These are phyloP conservation scores for Erannis defoliaria DNA, from an alignment of 2,888 invertebrate species.

Conservation along the genomic window DNA sequence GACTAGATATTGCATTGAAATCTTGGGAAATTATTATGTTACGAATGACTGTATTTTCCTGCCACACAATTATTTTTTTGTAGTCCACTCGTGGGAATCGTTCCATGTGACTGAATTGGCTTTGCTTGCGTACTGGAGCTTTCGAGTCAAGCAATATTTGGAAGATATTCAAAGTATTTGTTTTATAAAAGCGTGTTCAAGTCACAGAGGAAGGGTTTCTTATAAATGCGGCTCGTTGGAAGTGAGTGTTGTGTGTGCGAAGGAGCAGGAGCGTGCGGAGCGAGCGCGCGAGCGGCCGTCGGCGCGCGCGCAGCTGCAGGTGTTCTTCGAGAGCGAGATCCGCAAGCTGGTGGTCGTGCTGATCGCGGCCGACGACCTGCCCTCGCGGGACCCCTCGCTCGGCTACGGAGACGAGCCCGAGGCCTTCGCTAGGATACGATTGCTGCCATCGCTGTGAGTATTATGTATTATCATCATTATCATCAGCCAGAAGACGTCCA, in stretches of 20 bases:
- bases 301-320: slow-evolving; percentile 94
- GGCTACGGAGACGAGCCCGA: slow-evolving; percentile 93
- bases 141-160: not conserved
- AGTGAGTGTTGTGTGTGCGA: slow-evolving; percentile 47
- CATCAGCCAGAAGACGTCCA: too few species aligned
- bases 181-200: slow-evolving; percentile 1
- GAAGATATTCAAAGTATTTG: not conserved
- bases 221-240: slow-evolving; percentile 36
- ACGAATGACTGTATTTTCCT: slow-evolving; percentile 35
- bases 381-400: slow-evolving; percentile 91
- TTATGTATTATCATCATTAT: too few species aligned
- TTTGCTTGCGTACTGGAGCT: not conserved
- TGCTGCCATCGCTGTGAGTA: slow-evolving; percentile 93
- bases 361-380: slow-evolving; percentile 94
- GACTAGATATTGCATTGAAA: slow-evolving; percentile 71
- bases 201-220: slow-evolving; percentile 39
- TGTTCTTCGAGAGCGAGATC: slow-evolving; percentile 95
- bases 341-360: slow-evolving; percentile 94
- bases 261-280: slow-evolving; percentile 81
- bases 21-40: slow-evolving; percentile 57
- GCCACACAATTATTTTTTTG: slow-evolving; percentile 27
- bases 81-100: slow-evolving; percentile 34
- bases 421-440: slow-evolving; percentile 93
- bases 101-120: slow-evolving; percentile 48
- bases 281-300: slow-evolving; percentile 88